Evolutionary conservation across 2,797 vertebrate genomes (phyloP), one percentile per base, ranked within the genome.

Genomic region (Rhynchonycteris naso): DNA sequence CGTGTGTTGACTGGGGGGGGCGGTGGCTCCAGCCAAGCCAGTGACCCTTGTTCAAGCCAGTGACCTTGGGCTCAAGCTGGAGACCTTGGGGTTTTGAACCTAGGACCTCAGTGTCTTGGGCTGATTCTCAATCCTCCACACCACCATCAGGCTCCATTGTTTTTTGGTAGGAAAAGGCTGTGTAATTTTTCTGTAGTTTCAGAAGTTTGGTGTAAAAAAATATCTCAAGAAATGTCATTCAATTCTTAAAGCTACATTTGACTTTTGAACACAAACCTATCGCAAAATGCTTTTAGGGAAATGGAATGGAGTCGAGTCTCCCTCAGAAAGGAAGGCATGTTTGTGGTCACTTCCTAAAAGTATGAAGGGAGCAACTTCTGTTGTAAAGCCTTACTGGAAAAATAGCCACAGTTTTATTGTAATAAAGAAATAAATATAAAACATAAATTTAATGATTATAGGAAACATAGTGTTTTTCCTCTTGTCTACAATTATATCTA

Each of bases 221-320:
- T 30, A 65, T 58, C 52, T 88, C 43, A 72, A 79, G 68, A 58
- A 83, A 6, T 68, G 26, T 59, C 50, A 75, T 90, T 66, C 81
- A 75, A 50, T 90, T 95, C 58, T 47, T 61, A 43, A 85, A 87
- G 43, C 24, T 74, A 81, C 84, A 82, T 90, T 69, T 71, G 59
- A 96, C 61, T 52, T 91, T 94, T 90, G 72, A 78, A 94, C 35
- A 65, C 35, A 79, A 92, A 65, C 9, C 21, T 68, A 12, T 74
- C 68, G 47, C 6, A 52, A 28, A 26, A 2, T 69, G 47, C n/a
- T 81, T 90, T 80, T 59, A 50, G 61, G 58, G 87, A 86, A 24
- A 33, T 61, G 26, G 68, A 58, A 56, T 56, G 24, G 59, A 43
- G 16, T 54, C 16, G 59, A 43, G 16, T 54, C 16, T 80, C 22